phyloP scores from a whole-genome alignment of 2,113 vertebrate species.

The Astur gentilis region DNA sequence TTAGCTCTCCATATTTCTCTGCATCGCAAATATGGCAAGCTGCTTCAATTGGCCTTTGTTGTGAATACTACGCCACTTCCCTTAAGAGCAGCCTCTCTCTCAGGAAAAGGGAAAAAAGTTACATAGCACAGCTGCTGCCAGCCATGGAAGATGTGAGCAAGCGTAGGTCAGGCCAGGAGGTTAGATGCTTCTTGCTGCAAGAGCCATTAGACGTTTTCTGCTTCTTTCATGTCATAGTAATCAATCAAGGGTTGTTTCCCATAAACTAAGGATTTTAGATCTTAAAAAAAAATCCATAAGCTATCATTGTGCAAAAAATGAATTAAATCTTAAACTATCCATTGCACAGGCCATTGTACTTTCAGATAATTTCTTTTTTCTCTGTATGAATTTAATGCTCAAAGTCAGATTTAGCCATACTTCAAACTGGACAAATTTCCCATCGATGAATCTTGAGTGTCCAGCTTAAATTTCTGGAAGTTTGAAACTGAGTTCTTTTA shows the following conservation, averaged over 20 bases:
- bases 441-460: background rate
- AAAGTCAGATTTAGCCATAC: background rate
- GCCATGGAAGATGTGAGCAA: background rate
- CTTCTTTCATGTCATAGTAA: background rate
- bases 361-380: background rate
- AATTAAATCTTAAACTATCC: background rate
- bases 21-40: accelerated
- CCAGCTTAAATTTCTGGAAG: background rate
- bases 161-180: background rate
- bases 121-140: too few species aligned
- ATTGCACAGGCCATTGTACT: background rate
- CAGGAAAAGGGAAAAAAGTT: background rate
- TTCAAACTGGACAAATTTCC: background rate
- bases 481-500: background rate
- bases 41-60: background rate
- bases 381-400: background rate
- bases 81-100: background rate
- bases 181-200: background rate
- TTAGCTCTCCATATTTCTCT: background rate
- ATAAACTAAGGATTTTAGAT: background rate
- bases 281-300: background rate
- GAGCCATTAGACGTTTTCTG: background rate
- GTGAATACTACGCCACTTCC: too few species aligned
- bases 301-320: background rate
- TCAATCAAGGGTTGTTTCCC: background rate